Evolutionary conservation across 2,113 vertebrate genomes (phyloP).

Genomic region (Prochilodus magdalenae): DNA sequence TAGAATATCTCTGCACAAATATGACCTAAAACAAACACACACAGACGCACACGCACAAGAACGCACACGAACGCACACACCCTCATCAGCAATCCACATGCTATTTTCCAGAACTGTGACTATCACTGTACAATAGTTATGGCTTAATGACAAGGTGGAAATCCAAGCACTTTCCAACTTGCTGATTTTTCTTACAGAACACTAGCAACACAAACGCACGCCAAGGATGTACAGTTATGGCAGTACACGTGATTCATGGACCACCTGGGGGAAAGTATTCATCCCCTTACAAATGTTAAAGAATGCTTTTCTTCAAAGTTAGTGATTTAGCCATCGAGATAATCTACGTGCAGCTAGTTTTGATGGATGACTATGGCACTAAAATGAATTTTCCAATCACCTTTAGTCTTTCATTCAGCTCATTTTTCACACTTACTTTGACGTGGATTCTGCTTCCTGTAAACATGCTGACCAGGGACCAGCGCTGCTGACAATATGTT

Average conservation of each 20-base stretch:
- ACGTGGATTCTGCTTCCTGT: slow-evolving; percentile 3
- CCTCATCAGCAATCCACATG: too few species aligned
- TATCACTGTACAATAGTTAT: too few species aligned
- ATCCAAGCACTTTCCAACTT: background rate
- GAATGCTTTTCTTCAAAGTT: too few species aligned
- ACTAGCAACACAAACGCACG: background rate
- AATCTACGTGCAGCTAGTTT: background rate
- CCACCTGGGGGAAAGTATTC: too few species aligned
- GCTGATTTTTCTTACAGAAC: background rate
- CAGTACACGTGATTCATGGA: too few species aligned
- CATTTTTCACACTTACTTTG: background rate
- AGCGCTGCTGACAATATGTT: slow-evolving; percentile 20
- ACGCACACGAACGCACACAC: too few species aligned
- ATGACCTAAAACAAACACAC: too few species aligned
- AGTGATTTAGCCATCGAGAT: too few species aligned
- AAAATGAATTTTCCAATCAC: background rate
- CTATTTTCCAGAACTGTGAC: too few species aligned
- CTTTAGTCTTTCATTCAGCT: background rate
- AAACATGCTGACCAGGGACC: slow-evolving; percentile 11
- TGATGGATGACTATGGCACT: background rate
- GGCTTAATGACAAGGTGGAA: background rate
- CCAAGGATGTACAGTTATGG: background rate
- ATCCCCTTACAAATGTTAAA: too few species aligned
- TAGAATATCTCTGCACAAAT: too few species aligned
- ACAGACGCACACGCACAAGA: too few species aligned